phyloP scores from a whole-genome alignment of 2,888 invertebrate species.

The Nematopogon swammerdamellus region DNA sequence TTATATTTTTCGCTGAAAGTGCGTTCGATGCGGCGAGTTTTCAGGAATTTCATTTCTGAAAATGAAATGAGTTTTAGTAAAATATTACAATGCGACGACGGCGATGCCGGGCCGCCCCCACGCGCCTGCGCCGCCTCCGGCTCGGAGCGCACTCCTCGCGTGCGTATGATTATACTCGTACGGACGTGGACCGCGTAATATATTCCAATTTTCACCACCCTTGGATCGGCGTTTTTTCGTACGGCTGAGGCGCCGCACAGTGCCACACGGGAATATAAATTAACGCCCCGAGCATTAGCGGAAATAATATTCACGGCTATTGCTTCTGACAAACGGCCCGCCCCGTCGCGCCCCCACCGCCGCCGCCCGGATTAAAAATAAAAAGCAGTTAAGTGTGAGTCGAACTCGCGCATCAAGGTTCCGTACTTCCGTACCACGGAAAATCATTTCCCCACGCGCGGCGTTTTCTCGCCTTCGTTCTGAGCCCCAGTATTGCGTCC shows the following conservation, averaged over 20 bases:
- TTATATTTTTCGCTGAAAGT: neutral
- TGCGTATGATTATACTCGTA: slow-evolving; percentile 39
- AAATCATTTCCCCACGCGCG: too few species aligned
- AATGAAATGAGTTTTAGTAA: neutral
- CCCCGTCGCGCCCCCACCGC: neutral
- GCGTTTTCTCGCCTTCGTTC: too few species aligned
- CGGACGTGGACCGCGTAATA: slow-evolving; percentile 37
- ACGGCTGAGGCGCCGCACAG: neutral
- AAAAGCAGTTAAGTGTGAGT: too few species aligned
- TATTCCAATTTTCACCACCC: slow-evolving; percentile 53
- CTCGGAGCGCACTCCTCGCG: slow-evolving; percentile 37
- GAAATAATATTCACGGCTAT: neutral
- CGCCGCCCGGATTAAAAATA: neutral
- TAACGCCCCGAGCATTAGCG: neutral
- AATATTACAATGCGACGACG: neutral
- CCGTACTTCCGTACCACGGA: too few species aligned
- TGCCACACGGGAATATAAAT: neutral
- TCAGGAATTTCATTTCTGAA: neutral
- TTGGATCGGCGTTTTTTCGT: slow-evolving; percentile 24
- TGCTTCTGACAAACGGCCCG: neutral
- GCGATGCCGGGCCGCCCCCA: too few species aligned
- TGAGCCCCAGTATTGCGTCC: too few species aligned
- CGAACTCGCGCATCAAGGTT: too few species aligned
- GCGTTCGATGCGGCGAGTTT: neutral
- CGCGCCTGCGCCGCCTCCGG: slow-evolving; percentile 22